Evolutionary conservation across 2,113 vertebrate genomes (phyloP), one percentile per base, ranked within the genome.

Genomic region (Fregetta grallaria): DNA sequence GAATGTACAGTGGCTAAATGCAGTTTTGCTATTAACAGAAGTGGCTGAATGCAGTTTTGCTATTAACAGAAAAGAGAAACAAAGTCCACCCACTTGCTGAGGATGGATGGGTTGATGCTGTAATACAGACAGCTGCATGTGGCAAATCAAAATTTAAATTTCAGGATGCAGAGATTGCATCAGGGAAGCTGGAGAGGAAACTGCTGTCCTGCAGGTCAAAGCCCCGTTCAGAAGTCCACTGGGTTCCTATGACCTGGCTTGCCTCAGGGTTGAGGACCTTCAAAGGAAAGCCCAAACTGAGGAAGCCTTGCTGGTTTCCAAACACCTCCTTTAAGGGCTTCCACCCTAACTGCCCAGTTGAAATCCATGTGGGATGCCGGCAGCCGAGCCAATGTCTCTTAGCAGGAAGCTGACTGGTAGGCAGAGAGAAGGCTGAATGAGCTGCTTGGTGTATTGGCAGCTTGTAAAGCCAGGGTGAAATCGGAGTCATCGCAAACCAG

Each of bases 21-120:
- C 44, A 84, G 80, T 67, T 91, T 95, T 94, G 65, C 77, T 87
- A 78, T 94, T 94, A 95, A 96, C 42, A 86, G 79, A 94, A 71
- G 42, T 40, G 79, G 65, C 42, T 94, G 84, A 91, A 87, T 78
- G 76, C 44, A 84, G 76, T 67, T 91, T 95, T 94, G 61, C 77
- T 87, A 78, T 94, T 95, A 95, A 96, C 45, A 88, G 79, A 94
- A 77, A n/a, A 67, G 55, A 83, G 68, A 91, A 96, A 83, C 42
- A 80, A 88, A 95, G 70, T 94, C 86, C 65, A 85, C 91, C 76
- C 77, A 89, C 94, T 67, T 92, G 30, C 73, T 89, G 61, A 91
- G 34, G 56, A 72, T 85, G 86, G 94, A 96, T 78, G 91, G 34
- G 14, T 44, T 92, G 91, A 87, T 94, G 61, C 68, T 92, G 55